phyloP scores from a whole-genome alignment of 2,113 vertebrate genomes.

The Bubalus kerabau region DNA sequence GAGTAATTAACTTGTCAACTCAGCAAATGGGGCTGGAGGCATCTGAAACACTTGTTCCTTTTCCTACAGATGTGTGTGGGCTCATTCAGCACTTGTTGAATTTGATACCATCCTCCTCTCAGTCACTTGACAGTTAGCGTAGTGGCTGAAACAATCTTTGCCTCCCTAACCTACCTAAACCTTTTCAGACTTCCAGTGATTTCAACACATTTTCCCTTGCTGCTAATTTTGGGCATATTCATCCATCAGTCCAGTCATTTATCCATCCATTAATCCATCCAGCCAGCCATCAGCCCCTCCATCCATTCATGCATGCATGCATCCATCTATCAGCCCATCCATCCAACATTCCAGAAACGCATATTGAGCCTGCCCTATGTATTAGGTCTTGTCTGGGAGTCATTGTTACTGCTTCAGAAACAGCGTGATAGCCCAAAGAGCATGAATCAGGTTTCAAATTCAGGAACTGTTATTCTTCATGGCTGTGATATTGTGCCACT shows the following conservation, averaged over 20 bases:
- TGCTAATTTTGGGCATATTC: neutral
- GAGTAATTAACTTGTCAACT: constrained; percentile 67
- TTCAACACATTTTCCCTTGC: neutral
- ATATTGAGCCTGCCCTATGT: neutral
- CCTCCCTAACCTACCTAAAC: neutral
- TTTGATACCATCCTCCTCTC: neutral
- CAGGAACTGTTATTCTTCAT: neutral
- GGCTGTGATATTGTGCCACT: neutral
- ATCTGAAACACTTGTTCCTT: neutral
- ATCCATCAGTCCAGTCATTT: neutral
- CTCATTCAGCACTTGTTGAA: neutral
- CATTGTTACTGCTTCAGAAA: neutral
- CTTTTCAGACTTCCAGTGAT: neutral
- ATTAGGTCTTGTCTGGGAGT: neutral
- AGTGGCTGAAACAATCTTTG: neutral
- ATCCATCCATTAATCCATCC: neutral
- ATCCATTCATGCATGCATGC: no score
- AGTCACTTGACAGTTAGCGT: neutral
- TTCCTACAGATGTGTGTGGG: neutral
- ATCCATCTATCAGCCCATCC: neutral
- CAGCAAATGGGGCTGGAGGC: constrained; percentile 17
- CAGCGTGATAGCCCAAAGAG: neutral
- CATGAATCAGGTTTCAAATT: neutral
- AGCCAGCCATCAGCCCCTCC: neutral
- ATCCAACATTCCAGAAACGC: neutral